These are phyloP conservation scores for Pristionchus japonicus DNA, from an alignment of 2,888 invertebrate species.

Conservation along the genomic window DNA sequence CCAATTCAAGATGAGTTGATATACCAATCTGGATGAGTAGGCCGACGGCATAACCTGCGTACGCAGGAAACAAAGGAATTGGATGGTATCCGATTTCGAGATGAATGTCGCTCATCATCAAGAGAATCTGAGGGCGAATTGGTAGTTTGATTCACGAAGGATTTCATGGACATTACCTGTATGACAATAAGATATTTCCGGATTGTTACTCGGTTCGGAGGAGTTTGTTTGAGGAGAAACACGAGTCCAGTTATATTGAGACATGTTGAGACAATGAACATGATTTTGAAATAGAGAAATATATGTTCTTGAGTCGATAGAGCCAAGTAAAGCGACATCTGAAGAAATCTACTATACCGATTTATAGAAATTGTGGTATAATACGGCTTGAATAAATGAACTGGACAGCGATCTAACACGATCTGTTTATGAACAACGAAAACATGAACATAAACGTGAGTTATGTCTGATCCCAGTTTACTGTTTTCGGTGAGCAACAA, in stretches of 20 bases:
- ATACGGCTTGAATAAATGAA: neutral
- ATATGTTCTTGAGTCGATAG: neutral
- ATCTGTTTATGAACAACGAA: neutral
- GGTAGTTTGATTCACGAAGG: too few relatives aligned
- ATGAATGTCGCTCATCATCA: neutral
- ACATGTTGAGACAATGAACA: neutral
- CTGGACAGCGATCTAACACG: neutral
- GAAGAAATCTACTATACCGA: neutral
- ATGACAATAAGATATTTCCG: neutral
- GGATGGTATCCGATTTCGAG: neutral
- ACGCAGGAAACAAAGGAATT: neutral
- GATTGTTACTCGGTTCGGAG: neutral
- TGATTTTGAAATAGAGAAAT: neutral
- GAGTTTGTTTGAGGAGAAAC: neutral
- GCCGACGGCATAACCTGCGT: neutral
- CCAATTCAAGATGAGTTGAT: neutral
- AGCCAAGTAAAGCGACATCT: neutral
- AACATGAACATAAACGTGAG: neutral
- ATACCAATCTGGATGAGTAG: neutral
- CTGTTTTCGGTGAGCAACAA: neutral
- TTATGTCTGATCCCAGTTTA: neutral
- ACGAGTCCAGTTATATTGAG: neutral
- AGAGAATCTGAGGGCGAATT: neutral
- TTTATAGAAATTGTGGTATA: neutral
- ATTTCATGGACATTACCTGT: neutral